Percentiles rank a stretch among this genome's conserved stretches.
phyloP scores from a whole-genome alignment of 2,113 vertebrate genomes.

The Xyliphius kryptos region DNA sequence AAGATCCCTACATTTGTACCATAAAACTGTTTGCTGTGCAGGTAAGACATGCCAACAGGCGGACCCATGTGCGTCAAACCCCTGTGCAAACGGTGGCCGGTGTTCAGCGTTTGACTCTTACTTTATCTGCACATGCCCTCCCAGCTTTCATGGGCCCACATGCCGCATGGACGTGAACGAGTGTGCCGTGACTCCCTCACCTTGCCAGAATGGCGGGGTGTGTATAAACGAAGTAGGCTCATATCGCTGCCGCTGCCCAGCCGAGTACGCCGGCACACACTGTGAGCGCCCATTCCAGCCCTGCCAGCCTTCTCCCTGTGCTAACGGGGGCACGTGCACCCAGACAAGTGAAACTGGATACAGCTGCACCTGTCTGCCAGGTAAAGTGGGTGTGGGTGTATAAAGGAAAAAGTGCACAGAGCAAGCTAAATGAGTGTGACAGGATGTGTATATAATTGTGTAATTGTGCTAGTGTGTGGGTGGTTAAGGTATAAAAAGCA shows the following conservation, averaged over 20 bases:
- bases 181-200: constrained; percentile 56
- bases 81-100: constrained; percentile 82
- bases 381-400: constrained; percentile 53
- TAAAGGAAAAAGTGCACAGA: no score
- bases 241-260: constrained; percentile 76
- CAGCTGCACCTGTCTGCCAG: constrained; percentile 88
- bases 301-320: constrained; percentile 91
- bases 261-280: constrained; percentile 71
- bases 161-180: constrained; percentile 89
- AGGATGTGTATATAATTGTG: no score
- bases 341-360: constrained; percentile 84
- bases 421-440: no score
- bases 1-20: no score
- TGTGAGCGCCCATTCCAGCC: constrained; percentile 88
- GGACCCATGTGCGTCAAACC: constrained; percentile 89
- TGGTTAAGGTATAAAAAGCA: neutral
- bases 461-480: constrained; percentile 9
- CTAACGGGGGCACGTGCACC: constrained; percentile 90
- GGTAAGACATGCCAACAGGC: constrained; percentile 87
- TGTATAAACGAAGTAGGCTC: constrained; percentile 84
- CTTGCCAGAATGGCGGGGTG: constrained; percentile 74
- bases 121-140: constrained; percentile 75
- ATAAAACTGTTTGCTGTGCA: constrained; percentile 49
- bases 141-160: constrained; percentile 78
- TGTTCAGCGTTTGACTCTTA: constrained; percentile 76